Evolutionary conservation across 1,140 invertebrate species (phyloP).

Genomic region (Drusus annulatus): DNA sequence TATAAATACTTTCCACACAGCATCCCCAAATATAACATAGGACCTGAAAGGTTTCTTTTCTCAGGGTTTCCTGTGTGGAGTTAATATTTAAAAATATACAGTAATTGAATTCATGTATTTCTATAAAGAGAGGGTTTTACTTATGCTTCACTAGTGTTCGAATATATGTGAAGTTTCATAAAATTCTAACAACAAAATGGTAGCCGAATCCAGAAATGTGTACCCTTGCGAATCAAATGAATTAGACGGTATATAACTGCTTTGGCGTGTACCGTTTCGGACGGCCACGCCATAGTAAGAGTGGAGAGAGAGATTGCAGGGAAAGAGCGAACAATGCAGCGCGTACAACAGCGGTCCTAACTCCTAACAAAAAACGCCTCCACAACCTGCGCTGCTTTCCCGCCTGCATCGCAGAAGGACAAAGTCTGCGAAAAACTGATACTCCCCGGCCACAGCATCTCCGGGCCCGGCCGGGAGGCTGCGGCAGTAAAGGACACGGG

Average conservation of each 20-base stretch:
- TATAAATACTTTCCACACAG: too few species aligned
- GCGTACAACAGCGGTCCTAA: conserved; percentile 18
- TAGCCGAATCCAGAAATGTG: too few species aligned
- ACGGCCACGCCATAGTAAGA: background rate
- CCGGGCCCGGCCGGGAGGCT: background rate
- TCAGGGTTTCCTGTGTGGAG: too few species aligned
- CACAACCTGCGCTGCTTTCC: conserved; percentile 17
- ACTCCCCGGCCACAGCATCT: background rate
- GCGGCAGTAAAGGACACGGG: too few species aligned
- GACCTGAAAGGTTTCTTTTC: too few species aligned
- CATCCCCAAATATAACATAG: too few species aligned
- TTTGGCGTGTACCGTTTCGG: background rate
- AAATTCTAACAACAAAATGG: too few species aligned
- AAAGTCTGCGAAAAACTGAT: conserved; percentile 20
- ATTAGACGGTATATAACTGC: conserved; percentile 2
- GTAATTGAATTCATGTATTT: too few species aligned
- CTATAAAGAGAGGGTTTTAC: too few species aligned
- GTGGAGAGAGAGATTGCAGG: background rate
- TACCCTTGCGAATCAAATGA: background rate
- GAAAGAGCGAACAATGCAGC: conserved; percentile 33
- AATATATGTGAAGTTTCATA: too few species aligned
- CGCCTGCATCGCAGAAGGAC: conserved; percentile 23
- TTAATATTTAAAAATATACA: too few species aligned
- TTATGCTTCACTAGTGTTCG: too few species aligned
- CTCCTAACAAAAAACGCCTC: conserved; percentile 11